Percentiles rank a stretch among this genome's conserved stretches.
Evolutionary conservation across 2,113 vertebrate species (phyloP).

Genomic region (Lynx canadensis): DNA sequence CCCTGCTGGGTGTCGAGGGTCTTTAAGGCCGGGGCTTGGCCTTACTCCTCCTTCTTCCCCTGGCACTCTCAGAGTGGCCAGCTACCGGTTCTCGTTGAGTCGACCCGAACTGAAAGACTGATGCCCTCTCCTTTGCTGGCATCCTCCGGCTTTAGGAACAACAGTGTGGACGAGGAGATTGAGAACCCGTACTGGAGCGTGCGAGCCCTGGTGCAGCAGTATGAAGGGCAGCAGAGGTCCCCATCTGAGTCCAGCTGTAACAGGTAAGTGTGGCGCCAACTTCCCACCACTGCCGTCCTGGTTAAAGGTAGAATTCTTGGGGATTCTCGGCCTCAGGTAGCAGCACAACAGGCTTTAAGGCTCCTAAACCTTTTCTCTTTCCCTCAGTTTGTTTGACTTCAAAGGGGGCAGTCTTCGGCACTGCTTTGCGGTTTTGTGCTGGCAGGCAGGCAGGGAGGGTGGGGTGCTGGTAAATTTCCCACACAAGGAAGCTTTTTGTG

Average conservation of each 20-base stretch:
- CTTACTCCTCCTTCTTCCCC: neutral
- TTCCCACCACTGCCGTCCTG: neutral
- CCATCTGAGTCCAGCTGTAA: constrained; percentile 78
- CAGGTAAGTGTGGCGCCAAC: constrained; percentile 85
- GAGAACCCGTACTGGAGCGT: constrained; percentile 93
- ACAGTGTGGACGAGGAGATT: constrained; percentile 89
- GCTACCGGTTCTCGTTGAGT: neutral
- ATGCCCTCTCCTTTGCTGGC: neutral
- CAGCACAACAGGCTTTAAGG: neutral
- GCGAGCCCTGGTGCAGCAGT: constrained; percentile 95
- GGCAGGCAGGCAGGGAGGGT: neutral
- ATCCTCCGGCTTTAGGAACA: constrained; percentile 78
- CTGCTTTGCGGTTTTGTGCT: neutral
- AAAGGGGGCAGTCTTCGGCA: neutral
- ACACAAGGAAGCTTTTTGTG: neutral
- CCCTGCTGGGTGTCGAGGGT: neutral
- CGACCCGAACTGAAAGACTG: neutral
- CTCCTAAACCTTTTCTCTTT: neutral
- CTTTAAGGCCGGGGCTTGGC: neutral
- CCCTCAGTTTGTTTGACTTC: neutral
- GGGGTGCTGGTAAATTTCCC: neutral
- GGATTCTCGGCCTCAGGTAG: neutral
- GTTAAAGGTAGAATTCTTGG: neutral
- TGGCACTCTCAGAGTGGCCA: neutral
- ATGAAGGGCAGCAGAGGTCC: constrained; percentile 89